phyloP scores from a whole-genome alignment of 2,113 vertebrate species.

The Perca fluviatilis region DNA sequence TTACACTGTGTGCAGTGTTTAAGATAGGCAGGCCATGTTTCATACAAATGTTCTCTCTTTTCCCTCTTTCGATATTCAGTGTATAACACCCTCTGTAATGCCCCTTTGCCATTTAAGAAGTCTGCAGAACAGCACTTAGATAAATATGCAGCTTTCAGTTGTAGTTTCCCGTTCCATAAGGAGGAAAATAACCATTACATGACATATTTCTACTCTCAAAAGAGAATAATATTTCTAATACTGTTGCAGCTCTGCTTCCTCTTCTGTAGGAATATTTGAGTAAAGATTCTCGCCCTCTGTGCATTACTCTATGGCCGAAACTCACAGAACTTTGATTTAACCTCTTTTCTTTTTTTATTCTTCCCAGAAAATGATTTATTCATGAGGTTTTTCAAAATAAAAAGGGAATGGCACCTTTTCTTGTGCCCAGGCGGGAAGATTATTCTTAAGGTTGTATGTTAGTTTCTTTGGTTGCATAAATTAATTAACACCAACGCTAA shows the following conservation, averaged over 20 bases:
- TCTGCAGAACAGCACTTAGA: constrained; percentile 32
- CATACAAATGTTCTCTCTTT: constrained; percentile 48
- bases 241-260: not conserved
- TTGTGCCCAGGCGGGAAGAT: constrained; percentile 7
- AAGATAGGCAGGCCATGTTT: constrained; percentile 41
- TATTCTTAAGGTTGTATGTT: constrained; percentile 47
- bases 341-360: constrained; percentile 2
- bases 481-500: constrained; percentile 72
- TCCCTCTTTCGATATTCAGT: constrained; percentile 41
- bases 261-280: constrained; percentile 3
- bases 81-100: constrained; percentile 32
- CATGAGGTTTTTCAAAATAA: constrained; percentile 40
- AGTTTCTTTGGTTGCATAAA: constrained; percentile 63
- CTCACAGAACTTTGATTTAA: constrained; percentile 23
- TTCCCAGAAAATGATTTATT: constrained; percentile 36
- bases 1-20: constrained; percentile 30
- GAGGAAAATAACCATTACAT: constrained; percentile 38
- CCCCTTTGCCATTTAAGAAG: constrained; percentile 7
- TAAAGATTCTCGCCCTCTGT: not conserved
- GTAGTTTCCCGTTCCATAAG: constrained; percentile 15
- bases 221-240: constrained; percentile 17
- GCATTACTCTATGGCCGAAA: not conserved
- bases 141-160: constrained; percentile 30
- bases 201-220: constrained; percentile 14
- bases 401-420: constrained; percentile 30